phyloP scores from a whole-genome alignment of 2,113 vertebrate genomes.

The Rutilus rutilus region DNA sequence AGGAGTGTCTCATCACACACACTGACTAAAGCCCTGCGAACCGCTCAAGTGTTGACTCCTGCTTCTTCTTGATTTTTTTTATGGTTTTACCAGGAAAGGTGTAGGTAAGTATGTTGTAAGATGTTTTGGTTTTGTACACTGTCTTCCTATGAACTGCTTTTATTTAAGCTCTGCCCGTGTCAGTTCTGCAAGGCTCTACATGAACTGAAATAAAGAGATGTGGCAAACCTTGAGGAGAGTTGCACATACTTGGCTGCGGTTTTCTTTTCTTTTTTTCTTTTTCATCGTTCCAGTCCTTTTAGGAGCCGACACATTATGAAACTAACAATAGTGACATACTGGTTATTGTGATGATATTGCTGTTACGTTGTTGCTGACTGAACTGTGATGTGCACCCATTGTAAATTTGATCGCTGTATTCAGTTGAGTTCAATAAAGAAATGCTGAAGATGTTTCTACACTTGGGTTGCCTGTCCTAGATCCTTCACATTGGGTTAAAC shows the following conservation, averaged over 20 bases:
- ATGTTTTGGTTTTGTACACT: conserved; percentile 70
- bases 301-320: neutral
- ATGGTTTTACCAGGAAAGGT: conserved; percentile 67
- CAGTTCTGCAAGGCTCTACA: conserved; percentile 59
- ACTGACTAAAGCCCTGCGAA: conserved; percentile 54
- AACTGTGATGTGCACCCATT: conserved; percentile 23
- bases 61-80: conserved; percentile 56
- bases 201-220: conserved; percentile 66
- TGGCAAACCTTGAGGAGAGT: conserved; percentile 55
- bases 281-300: neutral
- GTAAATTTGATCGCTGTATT: conserved; percentile 20
- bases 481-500: too few species aligned
- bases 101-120: conserved; percentile 82
- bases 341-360: conserved; percentile 15
- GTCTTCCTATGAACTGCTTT: conserved; percentile 63
- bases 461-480: too few species aligned
- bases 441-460: neutral
- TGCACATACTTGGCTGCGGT: neutral
- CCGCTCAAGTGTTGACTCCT: conserved; percentile 48
- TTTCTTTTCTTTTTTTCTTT: neutral
- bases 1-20: conserved; percentile 42
- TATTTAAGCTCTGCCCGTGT: conserved; percentile 70
- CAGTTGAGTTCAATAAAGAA: conserved; percentile 9
- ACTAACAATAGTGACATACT: neutral
- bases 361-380: neutral